Percentiles rank a stretch among this genome's conserved stretches.
Evolutionary conservation across 2,888 invertebrate genomes (phyloP).

Genomic region (Nemoura dubitans): DNA sequence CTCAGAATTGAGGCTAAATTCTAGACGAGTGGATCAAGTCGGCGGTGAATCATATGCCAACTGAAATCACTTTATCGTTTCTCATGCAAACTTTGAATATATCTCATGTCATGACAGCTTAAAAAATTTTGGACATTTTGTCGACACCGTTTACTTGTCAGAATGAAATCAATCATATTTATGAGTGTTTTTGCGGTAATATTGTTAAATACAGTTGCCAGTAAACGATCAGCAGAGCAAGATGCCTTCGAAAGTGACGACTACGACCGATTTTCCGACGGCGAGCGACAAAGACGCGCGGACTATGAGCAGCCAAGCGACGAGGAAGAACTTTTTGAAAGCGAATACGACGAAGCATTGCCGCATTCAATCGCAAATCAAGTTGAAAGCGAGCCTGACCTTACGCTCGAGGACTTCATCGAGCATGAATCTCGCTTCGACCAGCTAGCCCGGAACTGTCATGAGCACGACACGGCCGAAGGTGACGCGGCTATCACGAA

Average conservation of each 20-base stretch:
- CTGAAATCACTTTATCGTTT: no score
- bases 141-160: no score
- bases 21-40: no score
- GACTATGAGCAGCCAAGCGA: not conserved
- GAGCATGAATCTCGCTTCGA: not conserved
- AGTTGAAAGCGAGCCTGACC: not conserved
- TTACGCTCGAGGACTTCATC: constrained; percentile 23
- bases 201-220: not conserved
- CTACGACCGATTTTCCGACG: not conserved
- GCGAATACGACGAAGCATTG: not conserved
- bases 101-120: no score
- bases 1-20: no score
- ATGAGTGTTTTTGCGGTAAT: not conserved
- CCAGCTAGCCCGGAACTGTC: not conserved
- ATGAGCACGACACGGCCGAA: not conserved
- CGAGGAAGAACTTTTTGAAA: not conserved
- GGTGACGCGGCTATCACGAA: constrained; percentile 8
- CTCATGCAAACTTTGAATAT: no score
- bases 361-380: not conserved
- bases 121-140: no score
- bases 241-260: not conserved
- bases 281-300: not conserved
- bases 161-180: no score
- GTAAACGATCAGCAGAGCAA: not conserved
- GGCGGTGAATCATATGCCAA: no score